These are phyloP conservation scores for Botia kubotai DNA, from an alignment of 2,797 vertebrate genomes.

Conservation along the genomic window DNA sequence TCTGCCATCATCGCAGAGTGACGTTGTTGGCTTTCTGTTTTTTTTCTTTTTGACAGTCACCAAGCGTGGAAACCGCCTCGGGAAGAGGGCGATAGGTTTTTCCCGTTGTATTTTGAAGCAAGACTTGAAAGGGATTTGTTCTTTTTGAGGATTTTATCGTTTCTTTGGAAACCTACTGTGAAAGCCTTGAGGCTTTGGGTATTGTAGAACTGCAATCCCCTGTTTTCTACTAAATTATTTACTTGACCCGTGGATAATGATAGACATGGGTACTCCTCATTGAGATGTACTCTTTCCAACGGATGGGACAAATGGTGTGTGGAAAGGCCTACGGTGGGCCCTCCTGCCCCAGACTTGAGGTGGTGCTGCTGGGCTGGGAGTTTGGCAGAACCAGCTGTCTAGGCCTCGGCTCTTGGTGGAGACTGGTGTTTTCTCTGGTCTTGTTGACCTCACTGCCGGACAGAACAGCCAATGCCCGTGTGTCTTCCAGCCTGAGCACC, in stretches of 20 bases:
- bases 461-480: constrained; percentile 85
- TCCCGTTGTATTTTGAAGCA: constrained; percentile 31
- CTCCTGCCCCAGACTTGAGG: constrained; percentile 72
- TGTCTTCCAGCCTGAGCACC: constrained; percentile 93
- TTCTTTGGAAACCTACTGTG: constrained; percentile 52
- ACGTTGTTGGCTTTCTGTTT: constrained; percentile 1
- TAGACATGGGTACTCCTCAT: constrained; percentile 66
- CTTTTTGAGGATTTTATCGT: constrained; percentile 49
- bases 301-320: constrained; percentile 69
- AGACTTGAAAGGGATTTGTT: constrained; percentile 47
- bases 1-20: constrained; percentile 22
- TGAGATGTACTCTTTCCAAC: constrained; percentile 79
- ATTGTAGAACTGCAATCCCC: constrained; percentile 30
- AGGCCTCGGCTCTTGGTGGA: constrained; percentile 76
- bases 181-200: constrained; percentile 30
- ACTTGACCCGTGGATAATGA: constrained; percentile 67
- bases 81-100: constrained; percentile 18
- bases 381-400: constrained; percentile 71
- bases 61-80: constrained; percentile 35
- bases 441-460: constrained; percentile 80
- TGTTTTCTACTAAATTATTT: constrained; percentile 46
- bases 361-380: constrained; percentile 70
- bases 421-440: constrained; percentile 76
- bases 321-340: constrained; percentile 64
- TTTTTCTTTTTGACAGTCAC: constrained; percentile 16